A percentile compares a stretch with the other conserved stretches of the same genome.
Evolutionary conservation across 2,797 vertebrate genomes (phyloP).

Genomic region (Gila robusta): DNA sequence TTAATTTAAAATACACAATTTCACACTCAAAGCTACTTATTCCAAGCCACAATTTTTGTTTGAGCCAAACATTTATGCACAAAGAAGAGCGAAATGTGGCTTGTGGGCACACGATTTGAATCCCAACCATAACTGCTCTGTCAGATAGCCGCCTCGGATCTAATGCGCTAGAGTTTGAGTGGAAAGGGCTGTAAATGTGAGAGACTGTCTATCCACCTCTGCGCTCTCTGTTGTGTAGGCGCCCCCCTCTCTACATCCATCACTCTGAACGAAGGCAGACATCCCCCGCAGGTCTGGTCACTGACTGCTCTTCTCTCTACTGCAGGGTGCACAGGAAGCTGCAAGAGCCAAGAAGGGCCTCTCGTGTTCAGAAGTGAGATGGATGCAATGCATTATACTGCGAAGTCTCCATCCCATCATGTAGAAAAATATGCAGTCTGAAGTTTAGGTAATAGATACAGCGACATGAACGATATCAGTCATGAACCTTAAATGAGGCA

Average conservation of each 20-base stretch:
- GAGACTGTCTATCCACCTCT: conserved; percentile 45
- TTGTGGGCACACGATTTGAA: background rate
- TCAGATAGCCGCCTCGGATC: conserved; percentile 3
- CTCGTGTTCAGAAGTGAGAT: conserved; percentile 28
- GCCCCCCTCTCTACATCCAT: conserved; percentile 57
- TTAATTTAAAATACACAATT: background rate
- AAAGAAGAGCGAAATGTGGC: conserved; percentile 4
- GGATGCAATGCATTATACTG: conserved; percentile 26
- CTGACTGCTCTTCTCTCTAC: conserved; percentile 60
- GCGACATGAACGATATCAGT: background rate
- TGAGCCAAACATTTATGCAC: background rate
- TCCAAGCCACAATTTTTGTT: conserved; percentile 6
- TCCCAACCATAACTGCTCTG: conserved; percentile 1
- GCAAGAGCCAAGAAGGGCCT: conserved; percentile 36
- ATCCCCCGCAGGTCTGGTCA: conserved; percentile 60
- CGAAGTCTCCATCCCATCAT: background rate
- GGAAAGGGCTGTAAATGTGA: conserved; percentile 47
- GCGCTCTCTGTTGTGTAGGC: conserved; percentile 49
- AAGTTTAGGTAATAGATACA: background rate
- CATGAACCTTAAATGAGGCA: background rate
- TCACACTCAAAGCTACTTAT: background rate
- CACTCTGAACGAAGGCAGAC: conserved; percentile 59
- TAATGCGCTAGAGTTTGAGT: conserved; percentile 28
- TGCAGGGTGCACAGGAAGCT: conserved; percentile 55
- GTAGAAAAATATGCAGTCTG: background rate